A percentile compares a stretch with the other conserved stretches of the same genome.
phyloP scores from a whole-genome alignment of 2,888 invertebrate genomes.

The Dynastes grantii region DNA sequence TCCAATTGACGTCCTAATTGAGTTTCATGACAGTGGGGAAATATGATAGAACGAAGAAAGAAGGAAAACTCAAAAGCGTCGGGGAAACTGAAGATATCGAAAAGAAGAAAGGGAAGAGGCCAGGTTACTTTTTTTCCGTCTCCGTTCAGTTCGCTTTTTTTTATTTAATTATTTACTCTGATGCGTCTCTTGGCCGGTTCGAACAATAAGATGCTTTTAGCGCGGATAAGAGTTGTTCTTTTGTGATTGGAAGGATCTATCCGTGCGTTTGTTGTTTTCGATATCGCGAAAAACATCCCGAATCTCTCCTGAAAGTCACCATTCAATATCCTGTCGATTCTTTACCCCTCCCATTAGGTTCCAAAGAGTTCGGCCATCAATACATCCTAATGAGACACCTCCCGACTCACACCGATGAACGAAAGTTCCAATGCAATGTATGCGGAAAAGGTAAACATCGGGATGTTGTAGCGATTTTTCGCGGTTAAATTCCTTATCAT shows the following conservation, averaged over 20 bases:
- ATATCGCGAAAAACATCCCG: not conserved
- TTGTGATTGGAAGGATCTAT: not conserved
- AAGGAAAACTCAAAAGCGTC: not conserved
- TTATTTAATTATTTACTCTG: conserved; percentile 9
- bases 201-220: not conserved
- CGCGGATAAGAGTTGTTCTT: not conserved
- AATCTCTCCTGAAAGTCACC: too few species aligned
- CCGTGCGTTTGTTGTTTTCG: not conserved
- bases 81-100: not conserved
- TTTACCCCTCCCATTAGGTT: conserved; percentile 70
- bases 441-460: conserved; percentile 76
- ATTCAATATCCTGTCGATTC: too few species aligned
- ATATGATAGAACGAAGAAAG: conserved; percentile 6
- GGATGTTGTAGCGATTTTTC: too few species aligned
- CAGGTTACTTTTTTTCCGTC: not conserved
- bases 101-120: not conserved
- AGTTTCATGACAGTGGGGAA: conserved; percentile 33
- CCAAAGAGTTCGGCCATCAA: conserved; percentile 83
- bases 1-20: conserved; percentile 37
- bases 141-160: not conserved
- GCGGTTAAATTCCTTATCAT: too few species aligned
- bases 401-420: conserved; percentile 84
- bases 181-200: not conserved
- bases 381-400: conserved; percentile 84
- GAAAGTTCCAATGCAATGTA: conserved; percentile 82